A percentile compares a stretch with the other conserved stretches of the same genome.
These are phyloP conservation scores for Scotopteryx bipunctaria DNA, from an alignment of 2,888 invertebrate species.

Conservation along the genomic window DNA sequence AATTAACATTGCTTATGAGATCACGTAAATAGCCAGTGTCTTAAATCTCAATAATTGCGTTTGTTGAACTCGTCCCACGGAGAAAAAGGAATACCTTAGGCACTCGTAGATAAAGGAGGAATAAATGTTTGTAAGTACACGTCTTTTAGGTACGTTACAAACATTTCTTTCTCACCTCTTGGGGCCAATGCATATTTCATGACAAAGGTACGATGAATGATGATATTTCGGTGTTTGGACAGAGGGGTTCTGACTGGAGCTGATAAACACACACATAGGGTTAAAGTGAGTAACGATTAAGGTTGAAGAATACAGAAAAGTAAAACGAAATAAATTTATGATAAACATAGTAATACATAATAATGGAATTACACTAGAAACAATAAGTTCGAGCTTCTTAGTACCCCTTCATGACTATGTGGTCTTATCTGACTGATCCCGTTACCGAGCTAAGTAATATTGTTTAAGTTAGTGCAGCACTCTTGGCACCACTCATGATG, in stretches of 20 bases:
- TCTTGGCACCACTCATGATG: conserved; percentile 74
- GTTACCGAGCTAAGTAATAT: conserved; percentile 71
- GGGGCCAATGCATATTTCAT: conserved; percentile 27
- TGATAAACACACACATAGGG: conserved; percentile 7
- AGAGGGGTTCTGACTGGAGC: conserved; percentile 3
- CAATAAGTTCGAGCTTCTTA: too few relatives aligned
- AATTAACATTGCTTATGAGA: conserved; percentile 32
- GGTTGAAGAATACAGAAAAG: too few relatives aligned
- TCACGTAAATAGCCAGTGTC: conserved; percentile 30
- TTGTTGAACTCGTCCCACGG: conserved; percentile 11
- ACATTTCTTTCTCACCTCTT: conserved; percentile 24
- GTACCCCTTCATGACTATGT: conserved; percentile 7
- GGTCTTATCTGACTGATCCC: conserved; percentile 15
- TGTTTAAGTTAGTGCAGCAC: conserved; percentile 69
- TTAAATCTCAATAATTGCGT: conserved; percentile 24
- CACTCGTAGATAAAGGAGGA: not conserved
- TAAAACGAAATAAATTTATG: too few relatives aligned
- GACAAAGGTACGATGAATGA: conserved; percentile 25
- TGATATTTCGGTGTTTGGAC: conserved; percentile 26
- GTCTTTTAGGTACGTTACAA: conserved; percentile 7
- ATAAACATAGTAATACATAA: too few relatives aligned
- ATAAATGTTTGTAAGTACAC: conserved; percentile 17
- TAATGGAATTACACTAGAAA: too few relatives aligned
- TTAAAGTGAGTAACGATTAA: too few relatives aligned
- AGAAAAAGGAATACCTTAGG: conserved; percentile 3